phyloP scores from a whole-genome alignment of 2,888 invertebrate species.

The Coelopa pilipes region DNA sequence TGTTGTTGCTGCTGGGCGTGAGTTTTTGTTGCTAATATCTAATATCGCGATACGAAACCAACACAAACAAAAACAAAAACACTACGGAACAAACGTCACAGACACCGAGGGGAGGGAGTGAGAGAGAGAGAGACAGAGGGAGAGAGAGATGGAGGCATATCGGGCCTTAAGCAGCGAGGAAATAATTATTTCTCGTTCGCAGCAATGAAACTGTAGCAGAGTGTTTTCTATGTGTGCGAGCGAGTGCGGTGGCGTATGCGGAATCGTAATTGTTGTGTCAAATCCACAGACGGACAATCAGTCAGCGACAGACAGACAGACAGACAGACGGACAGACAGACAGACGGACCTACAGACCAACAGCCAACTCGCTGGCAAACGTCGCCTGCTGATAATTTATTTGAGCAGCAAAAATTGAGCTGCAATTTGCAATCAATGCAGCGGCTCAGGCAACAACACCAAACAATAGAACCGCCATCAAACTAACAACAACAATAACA shows the following conservation, averaged over 20 bases:
- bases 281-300: not conserved
- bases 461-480: not conserved
- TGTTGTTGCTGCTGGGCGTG: constrained; percentile 7
- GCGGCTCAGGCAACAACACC: not conserved
- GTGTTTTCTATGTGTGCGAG: not conserved
- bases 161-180: not conserved
- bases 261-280: constrained; percentile 24
- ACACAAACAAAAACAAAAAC: not conserved
- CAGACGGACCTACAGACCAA: not conserved
- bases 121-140: too few relatives aligned
- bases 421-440: constrained; percentile 14
- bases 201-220: not conserved
- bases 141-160: too few relatives aligned
- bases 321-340: not conserved
- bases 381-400: constrained; percentile 4
- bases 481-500: not conserved
- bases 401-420: constrained; percentile 30
- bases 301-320: not conserved
- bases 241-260: constrained; percentile 19
- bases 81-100: too few relatives aligned
- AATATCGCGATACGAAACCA: too few relatives aligned
- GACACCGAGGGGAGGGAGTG: too few relatives aligned
- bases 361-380: not conserved
- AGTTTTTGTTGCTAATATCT: not conserved
- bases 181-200: constrained; percentile 16